Percentiles rank a stretch among this genome's conserved stretches.
Evolutionary conservation across 2,888 invertebrate species (phyloP).

Genomic region (Epistrophe grossulariae): DNA sequence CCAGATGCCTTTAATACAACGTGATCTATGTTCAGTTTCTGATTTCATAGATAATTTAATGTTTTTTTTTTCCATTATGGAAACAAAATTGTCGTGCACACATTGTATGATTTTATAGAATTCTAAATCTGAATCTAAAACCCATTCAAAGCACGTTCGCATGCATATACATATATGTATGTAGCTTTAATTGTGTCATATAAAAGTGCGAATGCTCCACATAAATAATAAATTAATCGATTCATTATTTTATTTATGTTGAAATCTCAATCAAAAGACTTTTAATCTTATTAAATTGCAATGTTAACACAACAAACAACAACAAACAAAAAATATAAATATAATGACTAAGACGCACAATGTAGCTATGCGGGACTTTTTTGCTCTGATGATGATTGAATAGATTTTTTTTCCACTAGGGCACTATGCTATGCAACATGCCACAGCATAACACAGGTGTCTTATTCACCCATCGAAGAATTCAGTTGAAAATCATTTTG

Average conservation of each 20-base stretch:
- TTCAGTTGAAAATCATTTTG: background rate
- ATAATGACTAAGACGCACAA: conserved; percentile 18
- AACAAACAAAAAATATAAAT: background rate
- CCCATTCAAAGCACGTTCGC: conserved; percentile 19
- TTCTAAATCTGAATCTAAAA: conserved; percentile 8
- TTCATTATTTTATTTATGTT: conserved; percentile 10
- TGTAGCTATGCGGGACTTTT: conserved; percentile 6
- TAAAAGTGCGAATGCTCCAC: conserved; percentile 5
- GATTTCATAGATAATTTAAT: background rate
- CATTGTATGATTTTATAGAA: background rate
- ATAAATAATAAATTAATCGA: conserved; percentile 43
- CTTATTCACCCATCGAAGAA: conserved; percentile 33
- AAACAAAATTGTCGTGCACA: conserved; percentile 13
- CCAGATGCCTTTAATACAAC: background rate
- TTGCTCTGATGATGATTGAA: background rate
- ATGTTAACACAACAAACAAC: background rate
- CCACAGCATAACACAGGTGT: conserved; percentile 5
- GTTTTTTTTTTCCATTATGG: background rate
- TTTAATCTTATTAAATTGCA: conserved; percentile 10
- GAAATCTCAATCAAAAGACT: conserved; percentile 1
- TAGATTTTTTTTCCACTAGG: background rate
- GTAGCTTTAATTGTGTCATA: background rate
- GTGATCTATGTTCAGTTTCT: conserved; percentile 7
- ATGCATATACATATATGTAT: background rate
- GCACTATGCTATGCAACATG: background rate